These are phyloP conservation scores for Crocuta crocuta DNA, from an alignment of 2,113 vertebrate species.

Conservation along the genomic window DNA sequence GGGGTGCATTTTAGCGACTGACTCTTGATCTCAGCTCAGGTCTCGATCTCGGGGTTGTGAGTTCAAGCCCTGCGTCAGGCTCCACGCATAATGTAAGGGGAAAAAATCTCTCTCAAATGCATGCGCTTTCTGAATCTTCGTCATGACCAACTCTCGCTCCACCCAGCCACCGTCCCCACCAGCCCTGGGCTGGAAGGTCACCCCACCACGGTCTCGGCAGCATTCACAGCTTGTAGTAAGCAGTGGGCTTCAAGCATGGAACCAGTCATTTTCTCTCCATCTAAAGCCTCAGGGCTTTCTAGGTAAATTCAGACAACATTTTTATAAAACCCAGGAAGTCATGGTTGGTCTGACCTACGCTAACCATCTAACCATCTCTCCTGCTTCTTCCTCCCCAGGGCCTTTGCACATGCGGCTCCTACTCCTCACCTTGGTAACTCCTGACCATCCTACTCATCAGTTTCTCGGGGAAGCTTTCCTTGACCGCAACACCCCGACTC, in stretches of 20 bases:
- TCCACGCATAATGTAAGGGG: too few species aligned
- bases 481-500: not conserved
- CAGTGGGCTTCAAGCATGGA: not conserved
- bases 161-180: not conserved
- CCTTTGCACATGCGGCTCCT: not conserved
- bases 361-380: not conserved
- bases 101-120: not conserved
- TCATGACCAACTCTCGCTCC: accelerated
- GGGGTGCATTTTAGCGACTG: too few species aligned
- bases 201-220: not conserved
- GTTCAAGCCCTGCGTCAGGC: too few species aligned
- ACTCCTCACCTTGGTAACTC: not conserved
- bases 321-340: not conserved
- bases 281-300: not conserved
- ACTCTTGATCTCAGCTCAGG: too few species aligned
- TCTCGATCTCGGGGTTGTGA: too few species aligned
- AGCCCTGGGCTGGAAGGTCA: not conserved
- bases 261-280: not conserved
- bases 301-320: not conserved
- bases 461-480: not conserved
- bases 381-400: not conserved
- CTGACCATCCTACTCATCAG: not conserved
- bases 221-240: not conserved
- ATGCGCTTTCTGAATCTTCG: not conserved
- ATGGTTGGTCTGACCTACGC: too few species aligned